Base-by-base conservation (phyloP, 1,140 invertebrate species). In the Zaprionus kolodkinae region DNA sequence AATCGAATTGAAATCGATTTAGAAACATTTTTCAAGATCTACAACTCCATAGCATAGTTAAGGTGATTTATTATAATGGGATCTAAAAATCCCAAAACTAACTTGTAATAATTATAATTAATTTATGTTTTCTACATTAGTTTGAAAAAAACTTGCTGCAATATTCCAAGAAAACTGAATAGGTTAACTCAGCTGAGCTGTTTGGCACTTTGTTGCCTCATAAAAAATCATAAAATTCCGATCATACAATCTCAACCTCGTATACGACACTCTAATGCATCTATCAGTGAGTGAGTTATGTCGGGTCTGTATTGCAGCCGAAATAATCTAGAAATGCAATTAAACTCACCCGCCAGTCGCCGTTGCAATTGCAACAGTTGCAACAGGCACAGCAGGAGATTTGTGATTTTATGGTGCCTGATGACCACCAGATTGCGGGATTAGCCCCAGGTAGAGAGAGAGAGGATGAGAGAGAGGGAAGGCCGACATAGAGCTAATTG, bases 241-340 rank as follows among this genome's bases (percentile, higher is more conserved):
- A 12, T 25, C 45, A 50, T 25, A 25, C 21, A 5, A 17, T 21
- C 9, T 10, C 17, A 50, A 11, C 17, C 17, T 17, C 9, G n/a
- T 21, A 50, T 21, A 50, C 9, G 17, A 10, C 40, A 15, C 40
- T 45, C 40, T 45, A 45, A 45, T 45, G 40, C n/a, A 45, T 17
- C 59, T 25, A 61, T 61, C 59, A 61, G 27, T 21, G 21, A 30
- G 13, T 25, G 25, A 17, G 67, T 6, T 40, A 72, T 52, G 35
- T 45, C n/a, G 40, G 40, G 36, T 12, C 33, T 38, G 52, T 30
- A 56, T 38, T 27, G 45, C 45, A 48, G 48, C 62, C 21, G 50
- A 72, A 72, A 57, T 59, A 72, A 65, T 66, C 60, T 55, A 25
- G 56, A 68, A 45, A 67, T 73, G 71, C 71, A 73, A 73, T 73